These are phyloP conservation scores for Zaprionus tsacasi DNA, from an alignment of 1,140 invertebrate genomes.

Conservation along the genomic window DNA sequence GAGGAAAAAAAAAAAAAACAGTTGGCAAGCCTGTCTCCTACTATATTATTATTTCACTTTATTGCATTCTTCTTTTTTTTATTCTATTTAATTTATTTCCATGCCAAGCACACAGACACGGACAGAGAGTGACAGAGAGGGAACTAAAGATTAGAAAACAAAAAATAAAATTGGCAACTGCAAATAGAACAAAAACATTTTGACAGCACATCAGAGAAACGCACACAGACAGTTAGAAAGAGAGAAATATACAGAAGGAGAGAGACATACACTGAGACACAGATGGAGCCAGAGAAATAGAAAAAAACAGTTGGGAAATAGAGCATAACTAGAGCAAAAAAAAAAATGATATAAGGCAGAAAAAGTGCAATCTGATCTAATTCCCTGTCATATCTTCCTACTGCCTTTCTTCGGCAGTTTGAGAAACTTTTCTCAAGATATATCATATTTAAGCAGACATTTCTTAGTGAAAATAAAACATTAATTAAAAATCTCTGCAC, in stretches of 20 bases:
- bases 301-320: neutral
- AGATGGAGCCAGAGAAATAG: neutral
- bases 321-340: neutral
- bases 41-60: conserved; percentile 4
- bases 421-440: neutral
- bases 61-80: conserved; percentile 14
- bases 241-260: neutral
- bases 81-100: conserved; percentile 35
- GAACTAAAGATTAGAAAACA: neutral
- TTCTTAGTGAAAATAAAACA: no score
- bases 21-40: neutral
- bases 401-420: neutral
- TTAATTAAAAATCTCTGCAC: no score
- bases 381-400: neutral
- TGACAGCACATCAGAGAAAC: conserved; percentile 2
- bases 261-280: neutral
- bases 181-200: conserved; percentile 32
- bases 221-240: neutral
- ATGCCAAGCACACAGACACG: conserved; percentile 6
- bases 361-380: neutral
- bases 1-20: neutral
- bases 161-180: conserved; percentile 22
- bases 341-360: neutral
- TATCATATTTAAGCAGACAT: no score
- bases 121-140: neutral